Evolutionary conservation across 2,888 invertebrate genomes (phyloP).

Genomic region (Platyscelio sp.): DNA sequence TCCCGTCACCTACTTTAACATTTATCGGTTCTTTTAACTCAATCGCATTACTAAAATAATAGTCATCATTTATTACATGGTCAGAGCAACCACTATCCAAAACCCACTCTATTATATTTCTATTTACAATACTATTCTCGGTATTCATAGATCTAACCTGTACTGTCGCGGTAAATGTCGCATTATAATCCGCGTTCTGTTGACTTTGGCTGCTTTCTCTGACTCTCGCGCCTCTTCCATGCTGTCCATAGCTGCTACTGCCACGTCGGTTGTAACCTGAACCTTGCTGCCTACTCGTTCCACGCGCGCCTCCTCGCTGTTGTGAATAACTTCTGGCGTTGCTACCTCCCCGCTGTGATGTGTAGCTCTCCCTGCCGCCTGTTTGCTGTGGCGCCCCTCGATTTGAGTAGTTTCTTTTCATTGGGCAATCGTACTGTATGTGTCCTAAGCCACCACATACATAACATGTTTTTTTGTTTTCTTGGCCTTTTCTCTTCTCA

Average conservation of each 20-base stretch:
- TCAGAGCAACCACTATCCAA: conserved; percentile 63
- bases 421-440: conserved; percentile 36
- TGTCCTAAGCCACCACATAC: conserved; percentile 40
- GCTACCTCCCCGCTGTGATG: background rate
- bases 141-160: background rate
- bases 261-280: background rate
- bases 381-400: conserved; percentile 4
- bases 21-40: conserved; percentile 29
- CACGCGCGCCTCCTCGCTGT: background rate
- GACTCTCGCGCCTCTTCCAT: background rate
- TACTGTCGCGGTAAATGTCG: background rate
- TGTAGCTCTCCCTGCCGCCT: background rate
- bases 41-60: conserved; percentile 46
- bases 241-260: background rate
- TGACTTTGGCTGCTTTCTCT: background rate
- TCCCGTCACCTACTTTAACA: conserved; percentile 43
- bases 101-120: conserved; percentile 32
- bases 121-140: background rate
- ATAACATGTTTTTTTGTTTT: conserved; percentile 23
- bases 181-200: background rate
- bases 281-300: background rate
- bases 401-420: conserved; percentile 17
- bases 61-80: conserved; percentile 65
- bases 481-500: background rate
- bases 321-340: background rate